Base-by-base conservation (phyloP, 35 echinoderm and acorn worm genomes). In the Amphiura filiformis region DNA sequence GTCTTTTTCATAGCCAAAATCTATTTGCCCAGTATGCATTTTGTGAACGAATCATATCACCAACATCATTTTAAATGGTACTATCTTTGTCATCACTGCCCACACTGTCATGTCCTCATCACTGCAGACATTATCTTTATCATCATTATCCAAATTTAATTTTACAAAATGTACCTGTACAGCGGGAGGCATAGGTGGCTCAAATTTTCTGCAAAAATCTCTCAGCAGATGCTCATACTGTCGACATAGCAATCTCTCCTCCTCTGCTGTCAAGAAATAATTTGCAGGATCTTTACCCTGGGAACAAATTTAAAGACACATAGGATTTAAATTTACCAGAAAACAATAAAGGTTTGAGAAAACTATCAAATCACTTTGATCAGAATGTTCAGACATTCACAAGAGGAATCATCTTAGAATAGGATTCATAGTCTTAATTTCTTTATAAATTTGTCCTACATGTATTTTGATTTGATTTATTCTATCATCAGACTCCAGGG, bases 201-300 rank as follows among this genome's bases (percentile, higher is more conserved):
- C 77, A 82, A 99, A 95, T 75, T 92, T 99, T 57, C 93, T 83
- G 40, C 96, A 99, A 76, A 99, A 95, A 81, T 94, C 90, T 87
- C 96, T 65, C 15, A 99, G 84, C 32, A 94, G 82, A 88, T 94
- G 93, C 82, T 99, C 96, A 78, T 99, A 99, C 32, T 94, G 90
- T 65, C 93, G 78, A 70, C 93, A 91, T 39, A 99, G 56, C 13
- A 86, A 40, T 65, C 87, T 82, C 80, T 99, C 96, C 77, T 98
- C 96, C 39, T 75, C 32, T 76, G 80, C 89, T 79, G 80, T 87
- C 61, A 98, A 56, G 76, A 98, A 98, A 49, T 76, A 92, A 86
- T 52, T 80, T 30, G 11, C 23, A 36, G 87, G 76, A 81, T 98
- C 93, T 90, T 98, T 87, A 57, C 88, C 87, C 96, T 98, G 61